These are phyloP conservation scores for Brachystomella parvula DNA, from an alignment of 1,140 invertebrate species.

Conservation along the genomic window DNA sequence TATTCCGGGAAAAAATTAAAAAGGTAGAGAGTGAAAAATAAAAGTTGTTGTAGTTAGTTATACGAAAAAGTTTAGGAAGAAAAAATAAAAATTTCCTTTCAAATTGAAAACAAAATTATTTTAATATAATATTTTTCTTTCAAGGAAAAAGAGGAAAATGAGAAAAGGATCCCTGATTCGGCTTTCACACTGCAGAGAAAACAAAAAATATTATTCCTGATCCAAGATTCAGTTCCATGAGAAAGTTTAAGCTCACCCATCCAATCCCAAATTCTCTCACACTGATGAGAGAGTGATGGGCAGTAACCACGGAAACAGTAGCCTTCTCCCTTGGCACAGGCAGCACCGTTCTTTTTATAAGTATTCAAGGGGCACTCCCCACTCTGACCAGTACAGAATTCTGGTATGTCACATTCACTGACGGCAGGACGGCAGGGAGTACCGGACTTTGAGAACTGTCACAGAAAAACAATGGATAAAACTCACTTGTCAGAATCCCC, in stretches of 20 bases:
- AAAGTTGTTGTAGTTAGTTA: neutral
- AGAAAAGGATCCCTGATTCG: no score
- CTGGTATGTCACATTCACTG: constrained; percentile 90
- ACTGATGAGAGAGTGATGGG: constrained; percentile 76
- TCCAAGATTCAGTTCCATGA: neutral
- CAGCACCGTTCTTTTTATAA: constrained; percentile 80
- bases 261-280: constrained; percentile 83
- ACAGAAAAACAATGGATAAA: constrained; percentile 11
- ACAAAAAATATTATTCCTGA: no score
- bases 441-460: constrained; percentile 47
- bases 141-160: no score
- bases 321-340: constrained; percentile 55
- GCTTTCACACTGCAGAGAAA: no score
- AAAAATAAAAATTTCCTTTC: neutral
- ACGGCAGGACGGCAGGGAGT: constrained; percentile 69
- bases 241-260: constrained; percentile 40
- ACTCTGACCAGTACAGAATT: constrained; percentile 68
- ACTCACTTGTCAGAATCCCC: neutral
- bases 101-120: neutral
- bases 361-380: constrained; percentile 61
- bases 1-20: no score
- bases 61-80: neutral
- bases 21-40: no score
- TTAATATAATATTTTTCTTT: neutral
- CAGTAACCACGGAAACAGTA: constrained; percentile 87